These are phyloP conservation scores for Idaea aversata DNA, from an alignment of 2,888 invertebrate genomes.

Conservation along the genomic window DNA sequence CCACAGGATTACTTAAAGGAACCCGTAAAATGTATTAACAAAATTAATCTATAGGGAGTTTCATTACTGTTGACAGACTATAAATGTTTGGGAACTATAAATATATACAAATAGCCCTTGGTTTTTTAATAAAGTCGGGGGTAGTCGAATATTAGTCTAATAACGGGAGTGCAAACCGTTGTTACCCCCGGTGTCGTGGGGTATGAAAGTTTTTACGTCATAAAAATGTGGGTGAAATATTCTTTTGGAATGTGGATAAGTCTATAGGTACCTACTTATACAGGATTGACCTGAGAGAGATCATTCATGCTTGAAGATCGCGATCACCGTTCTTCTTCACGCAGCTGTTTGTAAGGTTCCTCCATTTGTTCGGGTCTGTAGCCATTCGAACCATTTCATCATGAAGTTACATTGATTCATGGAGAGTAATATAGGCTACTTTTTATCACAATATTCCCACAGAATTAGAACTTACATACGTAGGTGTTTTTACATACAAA, in stretches of 20 bases:
- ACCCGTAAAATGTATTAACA: constrained; percentile 65
- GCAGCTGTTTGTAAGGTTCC: no score
- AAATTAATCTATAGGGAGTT: constrained; percentile 73
- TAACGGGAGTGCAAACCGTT: constrained; percentile 78
- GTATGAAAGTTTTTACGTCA: constrained; percentile 56
- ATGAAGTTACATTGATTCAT: no score
- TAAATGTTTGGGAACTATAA: constrained; percentile 60
- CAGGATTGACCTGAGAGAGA: no score
- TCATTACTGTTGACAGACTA: constrained; percentile 57
- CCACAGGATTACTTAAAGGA: constrained; percentile 24
- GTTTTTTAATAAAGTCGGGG: constrained; percentile 78
- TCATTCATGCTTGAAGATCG: no score
- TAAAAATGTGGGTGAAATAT: constrained; percentile 43
- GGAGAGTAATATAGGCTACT: no score
- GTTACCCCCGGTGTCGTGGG: constrained; percentile 62
- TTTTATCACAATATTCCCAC: no score
- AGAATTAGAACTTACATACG: no score
- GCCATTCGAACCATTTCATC: no score
- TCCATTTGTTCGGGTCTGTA: no score
- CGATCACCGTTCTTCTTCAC: no score
- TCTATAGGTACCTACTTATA: background rate
- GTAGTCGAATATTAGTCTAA: constrained; percentile 76
- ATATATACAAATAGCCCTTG: constrained; percentile 76
- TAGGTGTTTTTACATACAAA: no score
- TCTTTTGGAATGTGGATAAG: constrained; percentile 38